These are phyloP conservation scores for Leucophenga montana DNA, from an alignment of 2,888 invertebrate genomes.

Conservation along the genomic window DNA sequence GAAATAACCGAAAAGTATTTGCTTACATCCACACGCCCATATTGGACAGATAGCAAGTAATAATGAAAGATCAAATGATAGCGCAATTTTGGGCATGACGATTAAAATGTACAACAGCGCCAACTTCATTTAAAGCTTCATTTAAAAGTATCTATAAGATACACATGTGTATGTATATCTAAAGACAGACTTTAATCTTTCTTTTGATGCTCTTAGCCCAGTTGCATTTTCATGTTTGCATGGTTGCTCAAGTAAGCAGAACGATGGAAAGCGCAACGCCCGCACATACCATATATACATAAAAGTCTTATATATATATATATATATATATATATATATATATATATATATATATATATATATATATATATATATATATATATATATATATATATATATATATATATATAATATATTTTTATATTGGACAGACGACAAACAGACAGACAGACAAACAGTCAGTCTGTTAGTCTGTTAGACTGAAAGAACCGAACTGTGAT, in stretches of 20 bases:
- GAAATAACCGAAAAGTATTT: too few relatives aligned
- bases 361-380: not conserved
- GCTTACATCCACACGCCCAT: too few relatives aligned
- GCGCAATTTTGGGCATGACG: too few relatives aligned
- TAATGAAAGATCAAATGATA: too few relatives aligned
- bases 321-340: not conserved
- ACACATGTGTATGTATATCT: too few relatives aligned
- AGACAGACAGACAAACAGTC: not conserved
- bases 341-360: not conserved
- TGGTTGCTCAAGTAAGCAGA: conserved; percentile 1
- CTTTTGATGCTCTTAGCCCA: not conserved
- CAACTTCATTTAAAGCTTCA: too few relatives aligned
- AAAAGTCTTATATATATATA: not conserved
- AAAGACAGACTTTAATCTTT: too few relatives aligned
- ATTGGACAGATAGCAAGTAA: too few relatives aligned
- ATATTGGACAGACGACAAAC: not conserved
- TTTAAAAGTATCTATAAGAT: too few relatives aligned
- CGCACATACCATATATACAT: not conserved
- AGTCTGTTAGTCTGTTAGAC: too few relatives aligned
- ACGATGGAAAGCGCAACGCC: not conserved
- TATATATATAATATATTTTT: not conserved
- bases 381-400: not conserved
- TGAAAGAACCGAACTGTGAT: not conserved
- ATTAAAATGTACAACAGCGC: too few relatives aligned
- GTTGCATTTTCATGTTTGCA: not conserved